A percentile compares a stretch with the other conserved stretches of the same genome.
Conservation (phyloP, 2,888 invertebrate species). For the Pharmacophagus antenor region DNA sequence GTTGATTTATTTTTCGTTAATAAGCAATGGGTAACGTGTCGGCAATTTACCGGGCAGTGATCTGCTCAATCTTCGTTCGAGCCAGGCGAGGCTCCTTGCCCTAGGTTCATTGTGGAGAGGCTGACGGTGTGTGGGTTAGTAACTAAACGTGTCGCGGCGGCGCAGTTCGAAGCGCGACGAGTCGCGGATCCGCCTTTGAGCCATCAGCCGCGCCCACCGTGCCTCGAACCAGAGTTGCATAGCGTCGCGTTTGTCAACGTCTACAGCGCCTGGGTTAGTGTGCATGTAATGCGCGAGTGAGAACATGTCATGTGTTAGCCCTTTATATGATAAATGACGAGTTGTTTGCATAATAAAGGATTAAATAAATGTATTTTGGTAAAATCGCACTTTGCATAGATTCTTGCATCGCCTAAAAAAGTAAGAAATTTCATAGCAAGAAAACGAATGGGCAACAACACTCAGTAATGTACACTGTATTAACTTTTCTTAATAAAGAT, state of each 20-base stretch:
- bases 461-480: no score
- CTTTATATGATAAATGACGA: not conserved
- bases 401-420: not conserved
- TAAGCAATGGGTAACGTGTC: slow-evolving; percentile 34
- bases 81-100: slow-evolving; percentile 50
- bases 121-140: slow-evolving; percentile 53
- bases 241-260: slow-evolving; percentile 64
- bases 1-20: not conserved
- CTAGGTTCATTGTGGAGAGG: slow-evolving; percentile 45
- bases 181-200: slow-evolving; percentile 57
- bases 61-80: slow-evolving; percentile 52
- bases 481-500: no score
- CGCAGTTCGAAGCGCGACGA: slow-evolving; percentile 46
- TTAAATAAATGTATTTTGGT: not conserved
- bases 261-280: slow-evolving; percentile 37
- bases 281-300: not conserved
- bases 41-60: slow-evolving; percentile 44
- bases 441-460: no score
- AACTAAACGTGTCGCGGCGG: slow-evolving; percentile 43
- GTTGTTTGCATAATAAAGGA: not conserved
- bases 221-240: slow-evolving; percentile 75
- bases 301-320: not conserved
- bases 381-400: not conserved
- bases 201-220: slow-evolving; percentile 66
- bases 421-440: not conserved